Base-by-base conservation (phyloP, 2,797 vertebrate genomes). In the Pseudomugil tenellus region DNA sequence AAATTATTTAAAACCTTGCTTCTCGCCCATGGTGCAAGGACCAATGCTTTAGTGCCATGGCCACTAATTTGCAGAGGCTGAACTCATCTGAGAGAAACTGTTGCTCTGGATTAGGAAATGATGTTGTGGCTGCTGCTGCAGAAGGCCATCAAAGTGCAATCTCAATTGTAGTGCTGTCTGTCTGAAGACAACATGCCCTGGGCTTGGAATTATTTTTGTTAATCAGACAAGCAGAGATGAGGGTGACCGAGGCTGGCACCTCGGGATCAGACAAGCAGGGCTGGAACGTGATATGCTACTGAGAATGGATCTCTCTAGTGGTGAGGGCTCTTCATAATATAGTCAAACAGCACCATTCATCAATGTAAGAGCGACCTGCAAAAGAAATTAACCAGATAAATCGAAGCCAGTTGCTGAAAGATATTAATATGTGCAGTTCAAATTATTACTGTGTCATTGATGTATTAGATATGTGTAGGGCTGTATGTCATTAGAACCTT, bases 1-100 rank as follows among this genome's bases (percentile, higher is more conserved):
- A 89, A 91, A 91, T 92, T 83, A 92, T 92, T 93, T 87, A 90
- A n/a, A 91, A 88, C 89, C 86, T 70, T 67, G 81, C 70, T 84
- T 87, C 72, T 80, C 37, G 78, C 89, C 87, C 72, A 63, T 84
- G 81, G 80, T 83, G 79, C 75, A 57, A 29, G 72, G 61, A 63
- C 73, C 48, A 62, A 34, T 63, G 74, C 48, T 74, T 72, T 71
- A 68, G 65, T 66, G 72, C 52, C 57, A 77, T 72, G 80, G 74
- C 67, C 62, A 63, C 87, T 92, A 75, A 90, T 91, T 89, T 91
- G 70, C 41, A 35, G 73, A 66, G 70, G 78, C 78, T 87, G 81
- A 81, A 82, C 87, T 86, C 84, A 84, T 91, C 81, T 83, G 76
- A 79, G 72, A 84, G 73, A 76, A 88, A 88, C 84, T 81, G 79